phyloP scores from a whole-genome alignment of 1,140 invertebrate genomes.

The Asobara japonica region DNA sequence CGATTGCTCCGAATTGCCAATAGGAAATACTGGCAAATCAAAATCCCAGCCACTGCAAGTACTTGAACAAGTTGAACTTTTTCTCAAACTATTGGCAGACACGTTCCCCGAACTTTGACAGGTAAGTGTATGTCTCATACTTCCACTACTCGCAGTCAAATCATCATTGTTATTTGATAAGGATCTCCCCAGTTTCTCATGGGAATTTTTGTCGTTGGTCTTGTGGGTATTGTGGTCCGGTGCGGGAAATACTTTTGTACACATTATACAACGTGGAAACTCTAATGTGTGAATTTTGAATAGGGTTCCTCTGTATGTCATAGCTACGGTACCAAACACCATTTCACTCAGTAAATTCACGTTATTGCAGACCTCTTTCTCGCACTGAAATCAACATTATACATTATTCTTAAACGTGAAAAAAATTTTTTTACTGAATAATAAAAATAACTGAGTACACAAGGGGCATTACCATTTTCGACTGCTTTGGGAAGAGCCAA shows the following conservation, averaged over 20 bases:
- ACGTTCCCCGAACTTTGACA: conserved; percentile 55
- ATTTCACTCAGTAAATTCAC: conserved; percentile 83
- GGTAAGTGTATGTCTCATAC: conserved; percentile 50
- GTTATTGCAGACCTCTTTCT: conserved; percentile 70
- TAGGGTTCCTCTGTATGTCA: conserved; percentile 85
- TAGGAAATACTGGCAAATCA: conserved; percentile 46
- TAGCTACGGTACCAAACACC: conserved; percentile 88
- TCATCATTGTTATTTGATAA: conserved; percentile 33
- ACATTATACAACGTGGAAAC: conserved; percentile 77
- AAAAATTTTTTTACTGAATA: no score
- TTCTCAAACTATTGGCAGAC: conserved; percentile 52
- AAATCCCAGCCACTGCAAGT: conserved; percentile 59
- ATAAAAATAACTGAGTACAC: no score
- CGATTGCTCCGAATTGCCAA: conserved; percentile 44
- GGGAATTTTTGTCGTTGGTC: conserved; percentile 34
- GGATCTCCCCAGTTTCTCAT: conserved; percentile 25
- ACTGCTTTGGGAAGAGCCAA: no score
- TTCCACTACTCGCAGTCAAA: conserved; percentile 51
- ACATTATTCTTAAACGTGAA: no score
- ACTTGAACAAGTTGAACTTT: conserved; percentile 58
- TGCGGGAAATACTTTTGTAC: conserved; percentile 77
- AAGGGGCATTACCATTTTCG: no score
- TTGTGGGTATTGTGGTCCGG: conserved; percentile 62
- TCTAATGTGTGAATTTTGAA: conserved; percentile 82
- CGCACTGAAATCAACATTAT: conserved; percentile 36